Conservation (phyloP, 2,113 vertebrate species). For the Tor tambroides region DNA sequence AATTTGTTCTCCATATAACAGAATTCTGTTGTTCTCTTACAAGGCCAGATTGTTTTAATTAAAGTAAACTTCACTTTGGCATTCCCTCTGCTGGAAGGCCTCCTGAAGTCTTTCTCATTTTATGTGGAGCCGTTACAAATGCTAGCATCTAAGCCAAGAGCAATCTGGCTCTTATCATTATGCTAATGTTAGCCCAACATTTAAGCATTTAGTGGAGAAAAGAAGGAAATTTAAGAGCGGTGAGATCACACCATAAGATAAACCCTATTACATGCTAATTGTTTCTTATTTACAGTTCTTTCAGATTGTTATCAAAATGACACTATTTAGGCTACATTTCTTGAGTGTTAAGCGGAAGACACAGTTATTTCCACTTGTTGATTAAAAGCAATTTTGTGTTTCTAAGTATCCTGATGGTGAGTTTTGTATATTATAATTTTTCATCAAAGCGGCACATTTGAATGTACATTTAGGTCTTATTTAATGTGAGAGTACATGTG, state of each 20-base stretch:
- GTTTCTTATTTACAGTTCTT: constrained; percentile 66
- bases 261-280: constrained; percentile 76
- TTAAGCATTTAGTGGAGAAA: constrained; percentile 51
- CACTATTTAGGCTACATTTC: not conserved
- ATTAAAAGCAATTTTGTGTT: constrained; percentile 62
- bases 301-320: constrained; percentile 66
- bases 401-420: constrained; percentile 62
- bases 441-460: not conserved
- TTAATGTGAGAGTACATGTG: not conserved
- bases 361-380: constrained; percentile 58
- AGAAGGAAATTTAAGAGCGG: constrained; percentile 51
- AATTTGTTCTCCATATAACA: constrained; percentile 11
- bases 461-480: not conserved
- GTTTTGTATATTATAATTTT: not conserved
- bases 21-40: constrained; percentile 12
- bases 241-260: constrained; percentile 68
- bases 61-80: not conserved
- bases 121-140: constrained; percentile 58
- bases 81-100: not conserved
- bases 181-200: constrained; percentile 61
- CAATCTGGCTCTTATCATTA: constrained; percentile 62
- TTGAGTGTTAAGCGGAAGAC: constrained; percentile 31
- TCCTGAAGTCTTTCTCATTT: constrained; percentile 13
- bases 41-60: constrained; percentile 39
- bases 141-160: constrained; percentile 49